phyloP scores from a whole-genome alignment of 2,113 vertebrate species.

The Patagioenas fasciata region DNA sequence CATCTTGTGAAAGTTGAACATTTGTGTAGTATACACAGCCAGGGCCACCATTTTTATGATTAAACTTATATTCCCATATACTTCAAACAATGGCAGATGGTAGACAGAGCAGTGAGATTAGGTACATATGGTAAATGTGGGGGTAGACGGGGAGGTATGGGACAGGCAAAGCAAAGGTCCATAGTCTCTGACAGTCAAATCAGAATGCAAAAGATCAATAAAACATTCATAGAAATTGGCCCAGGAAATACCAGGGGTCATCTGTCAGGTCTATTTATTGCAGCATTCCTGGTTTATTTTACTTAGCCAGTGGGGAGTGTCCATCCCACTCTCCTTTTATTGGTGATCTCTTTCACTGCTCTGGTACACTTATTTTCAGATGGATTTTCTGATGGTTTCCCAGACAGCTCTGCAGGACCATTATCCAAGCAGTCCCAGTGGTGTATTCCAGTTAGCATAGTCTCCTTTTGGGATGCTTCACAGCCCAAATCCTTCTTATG shows the following conservation, averaged over 20 bases:
- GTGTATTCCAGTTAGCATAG: not conserved
- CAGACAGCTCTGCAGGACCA: not conserved
- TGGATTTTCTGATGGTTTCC: not conserved
- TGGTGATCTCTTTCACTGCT: slow-evolving; percentile 2
- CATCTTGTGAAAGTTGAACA: slow-evolving; percentile 33
- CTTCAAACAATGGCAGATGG: slow-evolving; percentile 60
- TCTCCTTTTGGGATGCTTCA: not conserved
- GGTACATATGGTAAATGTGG: slow-evolving; percentile 53
- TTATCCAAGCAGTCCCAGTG: not conserved
- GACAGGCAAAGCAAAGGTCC: slow-evolving; percentile 44
- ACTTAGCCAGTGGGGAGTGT: not conserved
- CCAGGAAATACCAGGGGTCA: slow-evolving; percentile 55
- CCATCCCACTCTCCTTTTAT: not conserved
- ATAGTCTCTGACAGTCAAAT: slow-evolving; percentile 31
- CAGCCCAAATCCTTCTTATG: not conserved
- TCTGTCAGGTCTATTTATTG: slow-evolving; percentile 47
- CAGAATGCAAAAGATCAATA: slow-evolving; percentile 61
- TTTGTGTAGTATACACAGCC: not conserved
- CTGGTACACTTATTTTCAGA: not conserved
- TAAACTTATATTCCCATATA: slow-evolving; percentile 29
- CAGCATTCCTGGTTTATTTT: slow-evolving; percentile 27
- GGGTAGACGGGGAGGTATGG: not conserved
- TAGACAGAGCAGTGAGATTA: slow-evolving; percentile 27
- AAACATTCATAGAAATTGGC: slow-evolving; percentile 20
- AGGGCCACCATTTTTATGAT: slow-evolving; percentile 34